phyloP scores from a whole-genome alignment of 2,797 vertebrate genomes.

The Lacerta bilineata region DNA sequence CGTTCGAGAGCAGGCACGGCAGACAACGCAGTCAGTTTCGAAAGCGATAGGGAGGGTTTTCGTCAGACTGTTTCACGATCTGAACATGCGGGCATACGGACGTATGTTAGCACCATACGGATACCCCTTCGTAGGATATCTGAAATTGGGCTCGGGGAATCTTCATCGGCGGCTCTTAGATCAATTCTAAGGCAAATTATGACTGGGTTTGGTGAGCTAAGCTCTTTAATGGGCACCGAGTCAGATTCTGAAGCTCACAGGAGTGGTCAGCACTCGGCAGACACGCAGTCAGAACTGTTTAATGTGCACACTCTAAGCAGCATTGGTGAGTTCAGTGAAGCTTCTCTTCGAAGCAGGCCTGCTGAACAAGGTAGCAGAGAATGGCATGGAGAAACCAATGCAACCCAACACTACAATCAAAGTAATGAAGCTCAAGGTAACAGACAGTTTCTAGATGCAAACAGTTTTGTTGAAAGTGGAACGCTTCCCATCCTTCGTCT shows the following conservation, averaged over 20 bases:
- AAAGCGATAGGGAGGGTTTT: conserved; percentile 93
- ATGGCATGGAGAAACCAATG: conserved; percentile 38
- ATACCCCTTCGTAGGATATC: conserved; percentile 93
- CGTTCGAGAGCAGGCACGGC: conserved; percentile 90
- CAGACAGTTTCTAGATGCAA: conserved; percentile 84
- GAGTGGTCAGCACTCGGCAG: conserved; percentile 48
- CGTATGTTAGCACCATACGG: conserved; percentile 93
- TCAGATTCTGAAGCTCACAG: conserved; percentile 85
- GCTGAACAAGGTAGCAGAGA: conserved; percentile 54
- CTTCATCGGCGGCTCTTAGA: conserved; percentile 89
- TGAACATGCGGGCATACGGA: conserved; percentile 90
- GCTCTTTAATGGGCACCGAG: conserved; percentile 94
- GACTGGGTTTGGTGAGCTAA: conserved; percentile 95
- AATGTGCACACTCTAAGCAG: conserved; percentile 25
- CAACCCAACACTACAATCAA: conserved; percentile 44
- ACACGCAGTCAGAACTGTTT: conserved; percentile 48
- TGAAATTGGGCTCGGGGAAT: conserved; percentile 90
- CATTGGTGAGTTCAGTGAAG: conserved; percentile 32
- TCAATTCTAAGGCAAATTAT: conserved; percentile 95
- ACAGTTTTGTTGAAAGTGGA: conserved; percentile 90
- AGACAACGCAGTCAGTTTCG: conserved; percentile 91
- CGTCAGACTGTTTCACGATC: conserved; percentile 92
- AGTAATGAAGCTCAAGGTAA: conserved; percentile 67
- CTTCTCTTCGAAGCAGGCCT: conserved; percentile 16
- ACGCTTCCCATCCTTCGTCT: conserved; percentile 92